Conservation (phyloP, 2,888 invertebrate genomes). For the Tinea semifulvella region DNA sequence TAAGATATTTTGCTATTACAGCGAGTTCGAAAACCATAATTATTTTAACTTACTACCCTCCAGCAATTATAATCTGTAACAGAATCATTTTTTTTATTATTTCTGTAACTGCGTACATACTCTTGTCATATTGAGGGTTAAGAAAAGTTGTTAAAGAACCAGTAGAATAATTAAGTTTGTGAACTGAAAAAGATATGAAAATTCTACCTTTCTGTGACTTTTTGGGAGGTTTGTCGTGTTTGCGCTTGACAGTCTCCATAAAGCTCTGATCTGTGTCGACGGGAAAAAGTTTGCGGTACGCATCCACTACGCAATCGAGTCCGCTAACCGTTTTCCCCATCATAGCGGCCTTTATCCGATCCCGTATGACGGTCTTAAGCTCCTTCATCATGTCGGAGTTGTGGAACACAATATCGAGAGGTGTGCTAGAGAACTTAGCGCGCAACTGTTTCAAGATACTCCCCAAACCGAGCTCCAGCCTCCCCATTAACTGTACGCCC, state of each 20-base stretch:
- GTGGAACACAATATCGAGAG: conserved; percentile 15
- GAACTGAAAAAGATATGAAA: too few relatives aligned
- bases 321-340: conserved; percentile 33
- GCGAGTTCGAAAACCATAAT: too few relatives aligned
- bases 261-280: conserved; percentile 33
- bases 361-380: conserved; percentile 41
- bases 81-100: too few relatives aligned
- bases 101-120: too few relatives aligned
- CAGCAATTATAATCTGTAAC: too few relatives aligned
- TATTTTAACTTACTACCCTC: too few relatives aligned
- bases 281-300: conserved; percentile 35
- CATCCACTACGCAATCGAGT: conserved; percentile 25
- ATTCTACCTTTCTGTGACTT: too few relatives aligned
- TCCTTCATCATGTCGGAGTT: conserved; percentile 21
- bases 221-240: not conserved
- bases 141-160: too few relatives aligned
- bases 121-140: too few relatives aligned
- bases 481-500: conserved; percentile 32
- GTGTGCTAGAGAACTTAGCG: not conserved
- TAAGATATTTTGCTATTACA: too few relatives aligned
- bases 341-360: conserved; percentile 38
- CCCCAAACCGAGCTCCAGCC: conserved; percentile 48
- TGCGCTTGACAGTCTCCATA: conserved; percentile 17
- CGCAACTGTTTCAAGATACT: conserved; percentile 32
- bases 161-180: too few relatives aligned